Percentiles rank a stretch among this genome's conserved stretches.
phyloP scores from a whole-genome alignment of 1,140 invertebrate species.

The Amyelois transitella region DNA sequence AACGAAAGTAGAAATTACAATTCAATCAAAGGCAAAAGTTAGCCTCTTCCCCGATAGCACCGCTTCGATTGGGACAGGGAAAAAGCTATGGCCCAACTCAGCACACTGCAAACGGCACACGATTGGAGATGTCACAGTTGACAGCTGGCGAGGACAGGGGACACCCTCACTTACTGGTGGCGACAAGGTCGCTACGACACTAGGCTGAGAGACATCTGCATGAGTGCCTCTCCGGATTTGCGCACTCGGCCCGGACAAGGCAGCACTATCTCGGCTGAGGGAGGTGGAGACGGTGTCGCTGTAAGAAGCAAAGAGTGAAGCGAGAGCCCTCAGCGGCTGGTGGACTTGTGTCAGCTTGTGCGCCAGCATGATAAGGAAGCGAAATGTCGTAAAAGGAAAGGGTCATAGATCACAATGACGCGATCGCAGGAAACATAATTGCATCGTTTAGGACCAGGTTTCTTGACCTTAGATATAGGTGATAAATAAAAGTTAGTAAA shows the following conservation, averaged over 20 bases:
- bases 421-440: too few relatives aligned
- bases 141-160: neutral
- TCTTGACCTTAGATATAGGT: slow-evolving; percentile 7
- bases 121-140: slow-evolving; percentile 6
- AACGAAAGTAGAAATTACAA: neutral
- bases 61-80: neutral
- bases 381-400: neutral
- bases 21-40: neutral
- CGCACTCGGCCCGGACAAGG: slow-evolving; percentile 67
- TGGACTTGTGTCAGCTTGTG: neutral
- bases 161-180: slow-evolving; percentile 46
- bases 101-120: slow-evolving; percentile 24
- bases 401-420: too few relatives aligned
- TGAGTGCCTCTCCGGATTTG: slow-evolving; percentile 40
- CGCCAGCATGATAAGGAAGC: neutral
- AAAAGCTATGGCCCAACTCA: neutral
- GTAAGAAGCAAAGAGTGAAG: slow-evolving; percentile 40
- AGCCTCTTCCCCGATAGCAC: neutral
- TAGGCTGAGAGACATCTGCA: slow-evolving; percentile 39
- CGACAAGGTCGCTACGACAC: slow-evolving; percentile 33
- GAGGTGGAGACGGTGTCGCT: slow-evolving; percentile 33
- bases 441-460: too few relatives aligned
- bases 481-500: slow-evolving; percentile 34
- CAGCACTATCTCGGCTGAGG: slow-evolving; percentile 53
- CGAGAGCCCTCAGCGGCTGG: neutral